Evolutionary conservation across 2,113 vertebrate genomes (phyloP), one percentile per base, ranked within the genome.

Genomic region (Ochotona princeps): DNA sequence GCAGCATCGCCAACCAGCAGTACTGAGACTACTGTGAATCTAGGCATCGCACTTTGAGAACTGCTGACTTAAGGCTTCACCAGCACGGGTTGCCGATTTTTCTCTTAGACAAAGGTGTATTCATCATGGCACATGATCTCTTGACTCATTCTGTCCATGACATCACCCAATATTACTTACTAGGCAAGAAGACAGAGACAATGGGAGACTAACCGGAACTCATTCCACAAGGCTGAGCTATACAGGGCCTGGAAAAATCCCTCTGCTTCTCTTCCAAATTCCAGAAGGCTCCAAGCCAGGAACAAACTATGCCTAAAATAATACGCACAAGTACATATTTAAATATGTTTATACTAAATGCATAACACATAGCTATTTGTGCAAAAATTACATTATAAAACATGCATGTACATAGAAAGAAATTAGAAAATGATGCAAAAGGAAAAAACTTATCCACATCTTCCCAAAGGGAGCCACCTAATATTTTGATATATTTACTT

Each of bases 111-210:
- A 96, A 87, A 90, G 90, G 8, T 20, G 8, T 38, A 83, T 67
- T 96, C 85, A 95, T 84, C 67, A 57, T 57, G 25, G 14, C 25
- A 49, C 51, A 2, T 66, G 54, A 75, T 80, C 86, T 83, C 72
- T 83, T 96, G 95, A 81, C 94, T 96, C 84, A 32, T 69, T 75
- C 73, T 30, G 67, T 32, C 76, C 38, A 32, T 96, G 88, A 95
- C 82, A 80, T 96, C 92, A 94, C 25, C 87, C 70, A 63, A 21
- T 54, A 89, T 63, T 80, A 87, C 85, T 78, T 94, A 69, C 72
- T 63, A 81, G 84, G 67, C 78, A 87, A 90, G 81, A 88, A 90
- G 63, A 70, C 65, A 70, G 69, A 94, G 67, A 51, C 70, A 94
- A 66, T 7, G 63, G 67, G 87, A 92, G 89, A 91, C n/a, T 88